Conservation (phyloP, 2,888 invertebrate genomes). For the Lepidochrysops patricia region DNA sequence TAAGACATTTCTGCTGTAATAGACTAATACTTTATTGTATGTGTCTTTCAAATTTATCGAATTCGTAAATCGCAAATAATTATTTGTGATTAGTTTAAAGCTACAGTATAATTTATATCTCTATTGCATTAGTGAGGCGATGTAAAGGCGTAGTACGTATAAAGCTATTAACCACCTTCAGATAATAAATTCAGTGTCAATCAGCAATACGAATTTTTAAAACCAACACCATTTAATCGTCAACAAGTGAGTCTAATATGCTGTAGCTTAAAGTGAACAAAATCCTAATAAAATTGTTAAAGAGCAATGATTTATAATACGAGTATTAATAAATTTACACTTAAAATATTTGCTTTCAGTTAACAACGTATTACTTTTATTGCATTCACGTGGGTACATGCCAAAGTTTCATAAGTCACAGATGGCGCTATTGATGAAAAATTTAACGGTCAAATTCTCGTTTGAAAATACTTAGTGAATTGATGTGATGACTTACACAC, state of each 20-base stretch:
- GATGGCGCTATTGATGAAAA: not conserved
- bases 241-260: not conserved
- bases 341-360: not conserved
- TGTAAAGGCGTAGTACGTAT: not conserved
- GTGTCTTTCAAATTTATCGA: not conserved
- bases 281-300: not conserved
- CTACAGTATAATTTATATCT: not conserved
- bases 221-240: not conserved
- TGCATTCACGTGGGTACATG: not conserved
- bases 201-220: not conserved
- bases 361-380: not conserved
- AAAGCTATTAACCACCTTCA: not conserved
- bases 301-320: not conserved
- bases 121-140: not conserved
- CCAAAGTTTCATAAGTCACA: not conserved
- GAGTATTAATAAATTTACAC: not conserved
- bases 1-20: constrained; percentile 13
- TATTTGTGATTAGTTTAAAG: not conserved
- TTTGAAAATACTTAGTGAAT: not conserved
- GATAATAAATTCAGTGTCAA: not conserved
- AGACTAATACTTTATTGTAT: constrained; percentile 8
- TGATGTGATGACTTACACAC: no score
- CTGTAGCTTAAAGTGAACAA: not conserved
- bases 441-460: not conserved
- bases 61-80: not conserved